A percentile compares a stretch with the other conserved stretches of the same genome.
phyloP scores from a whole-genome alignment of 2,888 invertebrate species.

The Nomada ruficornis region DNA sequence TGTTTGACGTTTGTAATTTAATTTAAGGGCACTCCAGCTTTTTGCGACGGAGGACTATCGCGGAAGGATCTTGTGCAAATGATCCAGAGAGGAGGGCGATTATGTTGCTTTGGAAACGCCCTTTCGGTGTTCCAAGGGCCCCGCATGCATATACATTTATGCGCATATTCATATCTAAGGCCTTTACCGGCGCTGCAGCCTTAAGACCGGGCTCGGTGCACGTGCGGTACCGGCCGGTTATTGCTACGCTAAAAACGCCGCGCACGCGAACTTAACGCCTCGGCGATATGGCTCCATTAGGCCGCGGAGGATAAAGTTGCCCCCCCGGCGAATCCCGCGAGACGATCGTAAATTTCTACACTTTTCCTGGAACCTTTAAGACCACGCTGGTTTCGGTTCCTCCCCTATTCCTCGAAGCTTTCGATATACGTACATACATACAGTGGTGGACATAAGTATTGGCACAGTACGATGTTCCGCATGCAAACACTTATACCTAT shows the following conservation, averaged over 20 bases:
- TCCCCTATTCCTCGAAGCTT: background rate
- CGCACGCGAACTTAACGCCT: conserved; percentile 55
- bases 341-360: conserved; percentile 45
- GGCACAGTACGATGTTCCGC: too few species aligned
- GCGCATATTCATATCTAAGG: conserved; percentile 60
- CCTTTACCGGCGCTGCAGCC: conserved; percentile 57
- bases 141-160: conserved; percentile 63
- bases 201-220: conserved; percentile 58
- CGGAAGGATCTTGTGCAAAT: conserved; percentile 47
- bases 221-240: conserved; percentile 63
- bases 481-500: too few species aligned
- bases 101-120: conserved; percentile 57
- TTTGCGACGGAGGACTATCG: conserved; percentile 35
- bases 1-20: conserved; percentile 34
- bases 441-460: too few species aligned
- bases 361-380: background rate
- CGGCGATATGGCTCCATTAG: conserved; percentile 67
- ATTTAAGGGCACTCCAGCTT: conserved; percentile 26
- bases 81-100: conserved; percentile 41
- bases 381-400: background rate
- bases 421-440: background rate
- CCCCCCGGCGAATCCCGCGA: conserved; percentile 39
- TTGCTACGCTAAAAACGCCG: conserved; percentile 65
- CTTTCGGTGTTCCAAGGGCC: conserved; percentile 46
- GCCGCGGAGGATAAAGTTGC: conserved; percentile 58